These are phyloP conservation scores for Steatornis caripensis DNA, from an alignment of 2,113 vertebrate species.

Conservation along the genomic window DNA sequence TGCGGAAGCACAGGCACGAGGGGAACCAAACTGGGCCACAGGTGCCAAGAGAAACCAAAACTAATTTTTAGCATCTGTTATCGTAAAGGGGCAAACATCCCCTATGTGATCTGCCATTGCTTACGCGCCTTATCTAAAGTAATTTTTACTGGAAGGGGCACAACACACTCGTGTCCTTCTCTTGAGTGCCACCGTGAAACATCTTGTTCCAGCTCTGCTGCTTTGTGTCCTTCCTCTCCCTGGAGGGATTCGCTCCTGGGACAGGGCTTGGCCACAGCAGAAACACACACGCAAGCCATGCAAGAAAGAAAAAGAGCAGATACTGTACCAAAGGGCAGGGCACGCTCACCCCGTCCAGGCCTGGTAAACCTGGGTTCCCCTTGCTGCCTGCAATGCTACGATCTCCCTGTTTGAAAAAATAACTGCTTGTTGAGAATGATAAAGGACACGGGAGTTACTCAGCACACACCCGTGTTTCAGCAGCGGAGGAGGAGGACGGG, in stretches of 20 bases:
- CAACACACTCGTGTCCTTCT: not conserved
- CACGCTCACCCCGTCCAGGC: slow-evolving; percentile 56
- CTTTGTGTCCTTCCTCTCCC: not conserved
- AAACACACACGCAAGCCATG: not conserved
- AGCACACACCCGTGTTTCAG: not conserved
- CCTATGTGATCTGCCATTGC: accelerated
- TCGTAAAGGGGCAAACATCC: not conserved
- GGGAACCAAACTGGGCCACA: not conserved
- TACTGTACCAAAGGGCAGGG: slow-evolving; percentile 84
- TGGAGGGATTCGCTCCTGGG: not conserved
- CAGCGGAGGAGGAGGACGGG: not conserved
- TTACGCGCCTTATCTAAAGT: not conserved
- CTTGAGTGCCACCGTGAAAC: not conserved
- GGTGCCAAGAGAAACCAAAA: not conserved
- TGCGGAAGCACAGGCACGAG: not conserved
- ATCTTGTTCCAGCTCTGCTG: not conserved
- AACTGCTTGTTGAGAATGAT: slow-evolving; percentile 58
- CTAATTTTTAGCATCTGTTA: not conserved
- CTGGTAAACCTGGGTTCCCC: slow-evolving; percentile 65
- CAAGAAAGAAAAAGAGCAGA: slow-evolving; percentile 40
- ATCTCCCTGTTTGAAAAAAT: slow-evolving; percentile 71
- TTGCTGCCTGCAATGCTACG: slow-evolving; percentile 31
- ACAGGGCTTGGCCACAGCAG: not conserved
- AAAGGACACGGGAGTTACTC: not conserved
- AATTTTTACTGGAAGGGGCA: not conserved